Evolutionary conservation across 2,113 vertebrate species (phyloP).

Genomic region (Neodontobutis hainanensis): DNA sequence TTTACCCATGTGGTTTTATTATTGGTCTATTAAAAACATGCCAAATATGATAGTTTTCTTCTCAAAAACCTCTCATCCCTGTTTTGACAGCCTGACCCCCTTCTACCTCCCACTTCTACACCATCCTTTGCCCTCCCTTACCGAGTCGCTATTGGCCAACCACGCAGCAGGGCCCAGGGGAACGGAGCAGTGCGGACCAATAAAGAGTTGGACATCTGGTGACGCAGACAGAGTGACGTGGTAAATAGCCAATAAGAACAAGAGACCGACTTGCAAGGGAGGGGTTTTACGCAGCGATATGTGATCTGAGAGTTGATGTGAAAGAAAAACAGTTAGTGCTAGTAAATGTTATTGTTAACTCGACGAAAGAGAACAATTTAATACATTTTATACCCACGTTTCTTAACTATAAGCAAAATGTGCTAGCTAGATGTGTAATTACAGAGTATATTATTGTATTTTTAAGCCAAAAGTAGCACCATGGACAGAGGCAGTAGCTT

Average conservation of each 20-base stretch:
- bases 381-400: background rate
- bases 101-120: conserved; percentile 24
- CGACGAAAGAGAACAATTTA: conserved; percentile 13
- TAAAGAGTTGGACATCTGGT: conserved; percentile 58
- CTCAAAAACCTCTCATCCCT: conserved; percentile 26
- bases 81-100: conserved; percentile 38
- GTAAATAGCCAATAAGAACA: conserved; percentile 39
- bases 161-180: background rate
- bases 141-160: conserved; percentile 59
- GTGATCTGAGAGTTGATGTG: conserved; percentile 74
- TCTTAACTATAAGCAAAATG: background rate
- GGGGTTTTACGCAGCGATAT: conserved; percentile 22
- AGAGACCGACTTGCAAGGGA: conserved; percentile 1
- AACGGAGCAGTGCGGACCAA: conserved; percentile 44
- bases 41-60: conserved; percentile 31
- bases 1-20: background rate
- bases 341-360: conserved; percentile 35
- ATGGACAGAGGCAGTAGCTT: conserved; percentile 67
- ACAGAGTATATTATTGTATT: background rate
- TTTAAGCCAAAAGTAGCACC: conserved; percentile 53
- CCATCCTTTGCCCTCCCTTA: conserved; percentile 44
- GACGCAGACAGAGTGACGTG: conserved; percentile 18
- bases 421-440: background rate
- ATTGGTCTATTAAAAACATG: conserved; percentile 35
- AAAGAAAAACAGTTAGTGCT: conserved; percentile 41